phyloP scores from a whole-genome alignment of 2,113 vertebrate genomes.

The Atlantisia rogersi region DNA sequence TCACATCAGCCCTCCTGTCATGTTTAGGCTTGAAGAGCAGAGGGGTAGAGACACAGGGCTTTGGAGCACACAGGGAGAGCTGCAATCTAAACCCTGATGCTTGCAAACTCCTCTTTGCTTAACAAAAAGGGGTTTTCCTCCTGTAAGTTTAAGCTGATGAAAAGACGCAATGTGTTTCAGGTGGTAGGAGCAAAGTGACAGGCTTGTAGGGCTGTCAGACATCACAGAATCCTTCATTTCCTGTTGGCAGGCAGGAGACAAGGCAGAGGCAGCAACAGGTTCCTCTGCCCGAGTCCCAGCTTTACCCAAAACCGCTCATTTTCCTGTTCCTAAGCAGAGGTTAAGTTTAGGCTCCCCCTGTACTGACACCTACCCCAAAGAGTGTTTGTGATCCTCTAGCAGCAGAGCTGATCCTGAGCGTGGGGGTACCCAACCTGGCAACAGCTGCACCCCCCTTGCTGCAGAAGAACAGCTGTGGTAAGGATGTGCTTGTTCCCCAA shows the following conservation, averaged over 20 bases:
- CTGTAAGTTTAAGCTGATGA: not conserved
- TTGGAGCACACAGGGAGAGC: not conserved
- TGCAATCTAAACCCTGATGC: not conserved
- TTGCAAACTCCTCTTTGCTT: not conserved
- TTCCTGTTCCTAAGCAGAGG: not conserved
- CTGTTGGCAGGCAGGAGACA: not conserved
- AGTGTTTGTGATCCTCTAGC: accelerated
- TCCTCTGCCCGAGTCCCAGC: no score
- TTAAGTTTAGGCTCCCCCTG: not conserved
- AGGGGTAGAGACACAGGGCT: not conserved
- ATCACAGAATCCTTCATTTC: not conserved
- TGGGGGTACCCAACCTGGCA: accelerated
- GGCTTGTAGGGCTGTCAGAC: not conserved
- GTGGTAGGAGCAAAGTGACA: accelerated
- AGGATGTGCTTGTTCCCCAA: accelerated
- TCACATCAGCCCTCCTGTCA: not conserved
- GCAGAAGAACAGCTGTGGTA: not conserved
- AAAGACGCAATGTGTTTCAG: not conserved
- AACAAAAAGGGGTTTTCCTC: not conserved
- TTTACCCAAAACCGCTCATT: not conserved
- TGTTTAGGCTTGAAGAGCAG: not conserved
- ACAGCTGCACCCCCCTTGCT: accelerated
- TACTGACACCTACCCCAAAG: accelerated
- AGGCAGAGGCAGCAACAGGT: not conserved
- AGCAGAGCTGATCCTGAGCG: accelerated